A percentile compares a stretch with the other conserved stretches of the same genome.
Conservation (phyloP, 92 coral and sea anemone species). For the Montipora capitata region DNA sequence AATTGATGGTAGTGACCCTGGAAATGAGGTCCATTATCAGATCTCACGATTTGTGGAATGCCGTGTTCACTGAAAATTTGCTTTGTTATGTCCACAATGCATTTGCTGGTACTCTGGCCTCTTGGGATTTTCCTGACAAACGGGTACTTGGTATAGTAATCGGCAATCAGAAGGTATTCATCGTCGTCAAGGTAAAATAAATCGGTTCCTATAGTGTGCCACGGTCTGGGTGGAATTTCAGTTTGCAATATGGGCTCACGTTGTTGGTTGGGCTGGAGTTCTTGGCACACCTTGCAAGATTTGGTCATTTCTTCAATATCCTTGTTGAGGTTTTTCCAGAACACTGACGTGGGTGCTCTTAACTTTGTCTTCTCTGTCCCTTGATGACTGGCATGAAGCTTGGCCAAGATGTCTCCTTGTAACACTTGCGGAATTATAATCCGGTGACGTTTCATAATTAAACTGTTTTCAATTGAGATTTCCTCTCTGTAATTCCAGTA, state of each 20-base stretch:
- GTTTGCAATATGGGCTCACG: conserved; percentile 67
- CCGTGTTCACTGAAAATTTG: conserved; percentile 78
- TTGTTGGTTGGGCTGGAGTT: conserved; percentile 43
- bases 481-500: not conserved
- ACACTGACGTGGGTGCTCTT: conserved; percentile 65
- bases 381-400: conserved; percentile 50
- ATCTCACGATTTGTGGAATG: conserved; percentile 59
- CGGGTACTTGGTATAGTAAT: conserved; percentile 73
- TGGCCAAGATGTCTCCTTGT: conserved; percentile 20
- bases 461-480: not conserved
- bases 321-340: conserved; percentile 64
- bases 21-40: conserved; percentile 82
- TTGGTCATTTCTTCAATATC: conserved; percentile 61
- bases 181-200: conserved; percentile 42
- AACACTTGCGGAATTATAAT: conserved; percentile 25
- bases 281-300: conserved; percentile 62
- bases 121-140: conserved; percentile 73
- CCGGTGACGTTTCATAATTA: conserved; percentile 1
- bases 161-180: conserved; percentile 62
- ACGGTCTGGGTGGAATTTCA: conserved; percentile 74
- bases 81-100: conserved; percentile 59
- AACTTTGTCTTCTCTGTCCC: conserved; percentile 75
- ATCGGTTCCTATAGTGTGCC: conserved; percentile 74
- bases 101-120: conserved; percentile 66
- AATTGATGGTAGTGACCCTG: conserved; percentile 34